Conservation (phyloP, 2,797 vertebrate genomes). For the Mergus octosetaceus region DNA sequence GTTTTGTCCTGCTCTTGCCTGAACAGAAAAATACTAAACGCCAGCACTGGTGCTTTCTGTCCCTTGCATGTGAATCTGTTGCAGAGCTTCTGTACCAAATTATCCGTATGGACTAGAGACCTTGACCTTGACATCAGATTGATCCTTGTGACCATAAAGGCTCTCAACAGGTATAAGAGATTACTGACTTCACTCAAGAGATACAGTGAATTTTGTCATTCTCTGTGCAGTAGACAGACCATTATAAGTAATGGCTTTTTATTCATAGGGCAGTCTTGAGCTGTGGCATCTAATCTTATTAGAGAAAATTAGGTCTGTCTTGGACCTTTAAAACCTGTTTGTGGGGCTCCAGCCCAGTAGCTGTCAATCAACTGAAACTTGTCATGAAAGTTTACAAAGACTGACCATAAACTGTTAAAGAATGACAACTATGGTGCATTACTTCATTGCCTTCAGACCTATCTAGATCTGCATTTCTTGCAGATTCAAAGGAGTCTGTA, state of each 20-base stretch:
- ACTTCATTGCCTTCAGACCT: neutral
- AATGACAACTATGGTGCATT: neutral
- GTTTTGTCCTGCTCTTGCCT: neutral
- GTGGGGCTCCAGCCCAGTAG: neutral
- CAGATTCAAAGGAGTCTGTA: neutral
- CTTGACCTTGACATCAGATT: neutral
- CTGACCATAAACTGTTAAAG: neutral
- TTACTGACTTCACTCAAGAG: neutral
- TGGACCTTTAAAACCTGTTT: conserved; percentile 36
- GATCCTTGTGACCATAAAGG: neutral
- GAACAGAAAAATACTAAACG: neutral
- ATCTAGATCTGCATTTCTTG: neutral
- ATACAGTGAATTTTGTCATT: neutral
- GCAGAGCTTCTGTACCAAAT: neutral
- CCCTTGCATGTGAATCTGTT: neutral
- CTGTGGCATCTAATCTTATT: neutral
- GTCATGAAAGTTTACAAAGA: neutral
- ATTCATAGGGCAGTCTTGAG: conserved; percentile 5
- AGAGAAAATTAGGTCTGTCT: neutral
- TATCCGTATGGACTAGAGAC: neutral
- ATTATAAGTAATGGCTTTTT: conserved; percentile 3
- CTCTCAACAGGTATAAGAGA: neutral
- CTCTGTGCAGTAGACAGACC: neutral
- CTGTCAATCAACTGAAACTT: neutral
- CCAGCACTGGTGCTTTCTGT: neutral